These are phyloP conservation scores for Spodoptera exigua DNA, from an alignment of 2,888 invertebrate species.

Conservation along the genomic window DNA sequence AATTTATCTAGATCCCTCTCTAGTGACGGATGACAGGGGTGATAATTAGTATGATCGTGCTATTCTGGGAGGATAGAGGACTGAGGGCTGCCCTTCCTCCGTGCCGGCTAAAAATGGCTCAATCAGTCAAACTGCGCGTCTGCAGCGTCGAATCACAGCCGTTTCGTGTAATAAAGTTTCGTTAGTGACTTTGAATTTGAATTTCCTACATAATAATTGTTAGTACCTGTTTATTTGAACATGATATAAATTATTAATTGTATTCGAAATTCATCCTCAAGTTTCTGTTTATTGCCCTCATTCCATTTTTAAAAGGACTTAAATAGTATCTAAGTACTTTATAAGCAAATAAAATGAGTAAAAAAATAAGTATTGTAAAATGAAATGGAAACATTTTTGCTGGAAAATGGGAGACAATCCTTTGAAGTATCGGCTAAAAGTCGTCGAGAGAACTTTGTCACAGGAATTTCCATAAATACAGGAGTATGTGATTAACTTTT, in stretches of 20 bases:
- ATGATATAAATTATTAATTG: no score
- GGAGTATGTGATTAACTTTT: conserved; percentile 13
- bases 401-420: conserved; percentile 68
- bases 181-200: conserved; percentile 46
- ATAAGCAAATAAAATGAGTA: not conserved
- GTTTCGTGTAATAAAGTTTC: conserved; percentile 66
- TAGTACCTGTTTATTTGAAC: no score
- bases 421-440: conserved; percentile 69
- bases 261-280: no score
- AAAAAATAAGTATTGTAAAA: conserved; percentile 44
- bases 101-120: conserved; percentile 84
- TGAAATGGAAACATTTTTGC: conserved; percentile 34
- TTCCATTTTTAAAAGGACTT: no score
- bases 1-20: conserved; percentile 73
- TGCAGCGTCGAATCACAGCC: conserved; percentile 62
- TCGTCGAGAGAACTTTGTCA: conserved; percentile 48
- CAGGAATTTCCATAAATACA: conserved; percentile 55
- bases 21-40: conserved; percentile 75
- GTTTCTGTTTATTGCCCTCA: no score
- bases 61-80: conserved; percentile 72
- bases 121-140: conserved; percentile 82
- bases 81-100: conserved; percentile 68
- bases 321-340: no score
- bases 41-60: conserved; percentile 85
- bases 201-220: no score